These are phyloP conservation scores for Erethizon dorsatum DNA, from an alignment of 2,797 vertebrate species.

Conservation along the genomic window DNA sequence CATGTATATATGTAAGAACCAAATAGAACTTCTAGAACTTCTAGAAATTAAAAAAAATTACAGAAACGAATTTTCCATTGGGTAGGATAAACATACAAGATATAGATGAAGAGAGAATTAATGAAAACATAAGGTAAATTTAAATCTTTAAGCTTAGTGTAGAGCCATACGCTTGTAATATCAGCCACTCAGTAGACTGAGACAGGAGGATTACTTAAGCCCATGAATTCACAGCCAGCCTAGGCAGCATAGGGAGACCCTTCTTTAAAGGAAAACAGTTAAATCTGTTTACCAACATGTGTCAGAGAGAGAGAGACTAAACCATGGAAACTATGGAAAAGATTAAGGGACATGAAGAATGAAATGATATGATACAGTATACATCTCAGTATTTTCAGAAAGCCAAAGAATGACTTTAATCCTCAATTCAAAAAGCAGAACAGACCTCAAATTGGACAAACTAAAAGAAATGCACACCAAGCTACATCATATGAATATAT, in stretches of 20 bases:
- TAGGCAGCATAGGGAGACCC: neutral
- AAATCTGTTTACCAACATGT: neutral
- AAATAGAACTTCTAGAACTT: slow-evolving; percentile 4
- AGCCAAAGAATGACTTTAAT: neutral
- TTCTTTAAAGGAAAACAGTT: neutral
- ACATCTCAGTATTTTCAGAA: neutral
- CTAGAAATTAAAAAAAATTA: neutral
- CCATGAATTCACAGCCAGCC: neutral
- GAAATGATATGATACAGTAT: neutral
- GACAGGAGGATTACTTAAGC: neutral
- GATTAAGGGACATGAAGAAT: neutral
- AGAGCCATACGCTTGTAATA: neutral
- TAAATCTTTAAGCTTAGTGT: neutral
- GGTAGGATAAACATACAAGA: neutral
- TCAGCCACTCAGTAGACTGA: neutral
- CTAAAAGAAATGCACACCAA: neutral
- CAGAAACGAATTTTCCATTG: neutral
- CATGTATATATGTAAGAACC: neutral
- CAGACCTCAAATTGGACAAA: neutral
- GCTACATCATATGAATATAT: neutral
- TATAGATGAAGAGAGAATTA: neutral
- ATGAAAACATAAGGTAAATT: slow-evolving; percentile 1
- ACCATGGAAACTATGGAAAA: neutral
- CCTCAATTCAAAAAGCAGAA: neutral
- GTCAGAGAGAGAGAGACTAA: neutral